Conservation (phyloP, 1,140 invertebrate species). For the Metopolophium dirhodum region DNA sequence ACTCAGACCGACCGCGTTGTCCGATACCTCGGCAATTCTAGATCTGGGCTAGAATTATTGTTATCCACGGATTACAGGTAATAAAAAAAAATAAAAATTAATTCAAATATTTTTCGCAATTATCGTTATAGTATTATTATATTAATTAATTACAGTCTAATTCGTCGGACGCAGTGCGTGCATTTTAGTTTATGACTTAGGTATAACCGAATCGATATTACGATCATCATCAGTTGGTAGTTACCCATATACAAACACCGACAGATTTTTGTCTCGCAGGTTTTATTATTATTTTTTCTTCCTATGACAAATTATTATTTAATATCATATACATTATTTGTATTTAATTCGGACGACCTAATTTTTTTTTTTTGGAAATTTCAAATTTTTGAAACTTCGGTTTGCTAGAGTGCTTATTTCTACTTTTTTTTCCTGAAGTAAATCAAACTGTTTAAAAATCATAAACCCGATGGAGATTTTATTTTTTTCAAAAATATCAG, state of each 20-base stretch:
- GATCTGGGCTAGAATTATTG: constrained; percentile 41
- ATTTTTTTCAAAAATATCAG: not conserved
- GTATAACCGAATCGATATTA: not conserved
- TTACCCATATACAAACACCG: too few relatives aligned
- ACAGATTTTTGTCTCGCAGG: not conserved
- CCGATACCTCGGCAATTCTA: constrained; percentile 47
- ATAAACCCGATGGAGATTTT: not conserved
- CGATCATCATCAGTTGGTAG: too few relatives aligned
- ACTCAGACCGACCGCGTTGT: constrained; percentile 34
- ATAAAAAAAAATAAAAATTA: not conserved
- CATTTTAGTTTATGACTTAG: too few relatives aligned
- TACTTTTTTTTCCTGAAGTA: not conserved
- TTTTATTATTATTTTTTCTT: not conserved
- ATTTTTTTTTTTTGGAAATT: not conserved
- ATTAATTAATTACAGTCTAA: not conserved
- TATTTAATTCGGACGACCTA: not conserved
- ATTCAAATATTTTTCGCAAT: not conserved
- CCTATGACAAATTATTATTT: not conserved
- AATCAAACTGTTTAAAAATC: not conserved
- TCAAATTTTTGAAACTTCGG: not conserved
- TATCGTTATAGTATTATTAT: too few relatives aligned
- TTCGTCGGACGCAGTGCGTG: too few relatives aligned
- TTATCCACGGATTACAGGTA: constrained; percentile 34
- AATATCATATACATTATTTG: not conserved
- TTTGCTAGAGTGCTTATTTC: too few relatives aligned